A percentile compares a stretch with the other conserved stretches of the same genome.
These are phyloP conservation scores for Laupala kohalensis DNA, from an alignment of 1,140 invertebrate genomes.

Conservation along the genomic window DNA sequence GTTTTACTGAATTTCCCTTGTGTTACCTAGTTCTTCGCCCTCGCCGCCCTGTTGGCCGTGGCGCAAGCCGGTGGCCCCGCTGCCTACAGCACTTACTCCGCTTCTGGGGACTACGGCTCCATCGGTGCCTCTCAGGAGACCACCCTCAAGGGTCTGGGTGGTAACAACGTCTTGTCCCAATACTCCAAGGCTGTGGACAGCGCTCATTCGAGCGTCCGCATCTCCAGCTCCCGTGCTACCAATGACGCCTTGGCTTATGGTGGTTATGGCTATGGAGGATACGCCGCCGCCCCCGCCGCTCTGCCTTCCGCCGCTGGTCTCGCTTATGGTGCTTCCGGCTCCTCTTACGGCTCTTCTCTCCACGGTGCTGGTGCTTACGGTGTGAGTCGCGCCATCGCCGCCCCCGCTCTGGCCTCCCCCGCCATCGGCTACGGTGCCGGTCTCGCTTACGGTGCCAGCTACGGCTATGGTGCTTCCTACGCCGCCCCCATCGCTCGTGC, in stretches of 20 bases:
- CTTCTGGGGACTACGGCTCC: slow-evolving; percentile 26
- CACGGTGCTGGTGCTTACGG: slow-evolving; percentile 9
- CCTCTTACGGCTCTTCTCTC: slow-evolving; percentile 16
- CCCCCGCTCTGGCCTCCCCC: slow-evolving; percentile 10
- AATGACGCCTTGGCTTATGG: slow-evolving; percentile 37
- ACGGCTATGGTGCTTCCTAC: neutral
- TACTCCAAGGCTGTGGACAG: slow-evolving; percentile 47
- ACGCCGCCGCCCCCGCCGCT: slow-evolving; percentile 13
- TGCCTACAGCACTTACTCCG: slow-evolving; percentile 19
- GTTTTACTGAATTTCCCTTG: too few species aligned
- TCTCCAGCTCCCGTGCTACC: slow-evolving; percentile 42
- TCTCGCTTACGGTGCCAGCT: neutral
- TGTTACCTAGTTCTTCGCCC: slow-evolving; percentile 27
- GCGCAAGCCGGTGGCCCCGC: slow-evolving; percentile 32
- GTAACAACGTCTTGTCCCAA: slow-evolving; percentile 37
- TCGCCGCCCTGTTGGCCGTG: slow-evolving; percentile 29
- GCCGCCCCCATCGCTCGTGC: neutral
- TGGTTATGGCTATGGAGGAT: slow-evolving; percentile 22
- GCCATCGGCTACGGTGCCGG: slow-evolving; percentile 4
- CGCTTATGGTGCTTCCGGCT: slow-evolving; percentile 14
- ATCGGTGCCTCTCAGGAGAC: slow-evolving; percentile 39
- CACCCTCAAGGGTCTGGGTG: slow-evolving; percentile 38
- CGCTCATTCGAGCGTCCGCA: slow-evolving; percentile 45
- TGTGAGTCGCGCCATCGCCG: slow-evolving; percentile 3
- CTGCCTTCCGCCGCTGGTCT: slow-evolving; percentile 11